Base-by-base conservation (phyloP, 2,797 vertebrate species). In the Propithecus perrieri region DNA sequence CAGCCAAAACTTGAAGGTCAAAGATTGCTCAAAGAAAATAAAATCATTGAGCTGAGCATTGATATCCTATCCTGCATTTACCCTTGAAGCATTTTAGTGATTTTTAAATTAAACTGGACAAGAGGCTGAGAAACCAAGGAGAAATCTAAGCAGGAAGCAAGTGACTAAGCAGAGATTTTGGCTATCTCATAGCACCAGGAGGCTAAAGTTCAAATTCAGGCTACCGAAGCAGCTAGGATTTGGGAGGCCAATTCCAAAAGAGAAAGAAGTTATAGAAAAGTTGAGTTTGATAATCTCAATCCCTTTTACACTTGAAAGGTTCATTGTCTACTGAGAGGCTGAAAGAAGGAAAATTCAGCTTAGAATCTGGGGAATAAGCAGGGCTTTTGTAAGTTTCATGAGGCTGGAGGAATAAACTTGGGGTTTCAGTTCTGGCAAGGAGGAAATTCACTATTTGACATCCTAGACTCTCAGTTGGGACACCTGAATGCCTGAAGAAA, bases 101-200 rank as follows among this genome's bases (percentile, higher is more conserved):
- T 33, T 33, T 91, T 91, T 81, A 43, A 91, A 57, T 46, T 30
- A 79, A 89, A 6, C 50, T 93, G 63, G 46, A 84, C 24, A 18
- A 53, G 63, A 59, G 35, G 15, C 33, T 14, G 50, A 93, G 85
- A 91, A 79, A 20, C 41, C n/a, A 30, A 7, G 17, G 69, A 26
- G 81, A 79, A 35, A 80, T 41, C 26, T n/a, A 3, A 83, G 28
- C 69, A 22, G 4, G 69, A 41, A 38, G 33, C 43, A 33, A 12
- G 59, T 3, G 20, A 35, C 53, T 13, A 12, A 55, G 12, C 24
- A 7, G 80, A 38, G 28, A 15, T 55, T 63, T 17, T 4, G 57
- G 76, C 65, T 7, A 0, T 22, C 65, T 30, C 43, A 13, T 0
- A 57, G 72, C 4, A 1, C 3, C 1, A 0, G 2, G 26, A 46